Conservation (phyloP, 2,888 invertebrate species). For the Leptogaster cylindrica region DNA sequence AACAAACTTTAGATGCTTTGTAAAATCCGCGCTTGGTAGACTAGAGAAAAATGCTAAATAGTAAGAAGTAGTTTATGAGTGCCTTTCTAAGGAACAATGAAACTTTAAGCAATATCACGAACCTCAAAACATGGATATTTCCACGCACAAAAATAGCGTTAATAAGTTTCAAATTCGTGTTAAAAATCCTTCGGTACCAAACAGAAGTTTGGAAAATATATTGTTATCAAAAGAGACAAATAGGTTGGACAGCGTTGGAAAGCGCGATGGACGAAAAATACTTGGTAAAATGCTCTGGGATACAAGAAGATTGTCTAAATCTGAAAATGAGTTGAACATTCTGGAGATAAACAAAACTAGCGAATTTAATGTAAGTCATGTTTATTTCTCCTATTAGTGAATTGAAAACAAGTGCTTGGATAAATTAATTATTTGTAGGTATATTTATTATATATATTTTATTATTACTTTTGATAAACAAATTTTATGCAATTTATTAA, state of each 20-base stretch:
- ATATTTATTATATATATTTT: too few species aligned
- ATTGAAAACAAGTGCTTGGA: too few species aligned
- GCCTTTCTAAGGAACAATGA: slow-evolving; percentile 13
- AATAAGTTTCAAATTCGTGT: slow-evolving; percentile 5
- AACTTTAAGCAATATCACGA: not conserved
- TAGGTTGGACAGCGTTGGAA: not conserved
- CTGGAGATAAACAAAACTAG: not conserved
- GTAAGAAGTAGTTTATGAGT: not conserved
- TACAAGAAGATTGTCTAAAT: slow-evolving; percentile 11
- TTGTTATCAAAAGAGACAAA: slow-evolving; percentile 12
- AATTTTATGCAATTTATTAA: too few species aligned
- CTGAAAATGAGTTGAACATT: slow-evolving; percentile 20
- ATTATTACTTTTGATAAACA: too few species aligned
- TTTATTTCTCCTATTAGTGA: not conserved
- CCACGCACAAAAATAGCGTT: slow-evolving; percentile 15
- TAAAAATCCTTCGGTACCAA: not conserved
- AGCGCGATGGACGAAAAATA: not conserved
- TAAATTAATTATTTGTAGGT: not conserved
- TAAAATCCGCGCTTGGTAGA: not conserved
- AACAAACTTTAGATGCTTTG: slow-evolving; percentile 11
- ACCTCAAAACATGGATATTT: slow-evolving; percentile 10
- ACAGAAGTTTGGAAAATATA: slow-evolving; percentile 25
- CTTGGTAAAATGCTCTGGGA: not conserved
- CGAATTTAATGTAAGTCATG: slow-evolving; percentile 25
- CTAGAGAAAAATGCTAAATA: slow-evolving; percentile 16